Base-by-base conservation (phyloP, 2,888 invertebrate species). In the Tolmerus cingulatus region DNA sequence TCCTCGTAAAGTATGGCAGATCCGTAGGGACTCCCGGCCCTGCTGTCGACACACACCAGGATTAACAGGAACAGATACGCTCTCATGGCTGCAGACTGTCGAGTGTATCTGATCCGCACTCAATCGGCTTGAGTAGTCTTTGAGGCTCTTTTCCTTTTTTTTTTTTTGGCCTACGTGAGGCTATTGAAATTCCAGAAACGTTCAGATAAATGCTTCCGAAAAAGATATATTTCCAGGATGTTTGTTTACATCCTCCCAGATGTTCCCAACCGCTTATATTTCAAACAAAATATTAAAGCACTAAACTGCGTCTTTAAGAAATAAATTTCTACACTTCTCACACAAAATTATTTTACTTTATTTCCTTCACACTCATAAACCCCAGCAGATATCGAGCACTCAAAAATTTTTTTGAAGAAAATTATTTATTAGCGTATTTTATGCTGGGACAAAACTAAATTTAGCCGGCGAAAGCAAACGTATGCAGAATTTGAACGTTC, bases 341-440 rank as follows among this genome's bases (percentile, higher is more conserved):
- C 40, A 37, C n/a, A 34, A 30, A 76, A n/a, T 37, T 76, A n/a
- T 37, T 76, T 76, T 3, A 51, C 16, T 19, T 51, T 30, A n/a
- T 46, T 16, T 37, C 1, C 9, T 12, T 40, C 40, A 40, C 27
- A 16, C 27, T 55, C 43, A n/a, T 46, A 51, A 9, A 81, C 27
- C 30, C 30, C 14, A 27, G 27, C 27, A 81, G 46, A 81, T 43
- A 16, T 16, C 30, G 34, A 66, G 8, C 43, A 43, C 43, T 78
- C 78, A 81, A 55, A 81, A 78, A 77, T 7, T 7, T 12, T 43
- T 40, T 43, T 40, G 9, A 40, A 40, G 14, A 66, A 66, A 16
- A 51, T 43, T 27, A 81, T 81, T 81, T 81, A 81, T 81, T 81
- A 81, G 43, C 34, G 81, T 43, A 34, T 81, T 81, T 81, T 81